Evolutionary conservation across 2,113 vertebrate genomes (phyloP).

Genomic region (Lagenorhynchus albirostris): DNA sequence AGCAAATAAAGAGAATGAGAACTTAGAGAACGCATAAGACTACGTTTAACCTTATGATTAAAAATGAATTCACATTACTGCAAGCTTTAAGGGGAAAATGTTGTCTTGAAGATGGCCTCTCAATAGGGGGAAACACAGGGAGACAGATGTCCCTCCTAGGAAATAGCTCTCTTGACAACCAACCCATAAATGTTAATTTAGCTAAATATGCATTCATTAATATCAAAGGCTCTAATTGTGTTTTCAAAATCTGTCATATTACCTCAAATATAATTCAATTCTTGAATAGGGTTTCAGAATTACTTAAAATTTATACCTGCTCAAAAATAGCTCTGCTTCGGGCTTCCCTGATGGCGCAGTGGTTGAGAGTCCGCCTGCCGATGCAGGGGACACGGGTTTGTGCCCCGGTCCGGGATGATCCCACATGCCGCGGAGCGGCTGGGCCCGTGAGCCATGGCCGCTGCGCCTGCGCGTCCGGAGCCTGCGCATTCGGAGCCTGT

Average conservation of each 20-base stretch:
- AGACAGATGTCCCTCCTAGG: neutral
- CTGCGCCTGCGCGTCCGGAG: too few species aligned
- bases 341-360: too few species aligned
- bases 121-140: neutral
- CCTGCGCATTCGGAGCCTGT: fast-evolving
- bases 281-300: neutral
- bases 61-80: neutral
- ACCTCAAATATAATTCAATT: neutral
- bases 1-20: neutral
- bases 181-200: neutral
- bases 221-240: neutral
- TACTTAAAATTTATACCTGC: neutral
- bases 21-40: neutral
- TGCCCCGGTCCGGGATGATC: too few species aligned
- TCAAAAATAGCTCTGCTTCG: slow-evolving; percentile 19
- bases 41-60: neutral
- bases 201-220: neutral
- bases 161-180: neutral
- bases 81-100: neutral
- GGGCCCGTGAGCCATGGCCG: too few species aligned
- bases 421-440: too few species aligned
- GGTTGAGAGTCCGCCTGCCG: too few species aligned
- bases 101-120: neutral
- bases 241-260: slow-evolving; percentile 25
- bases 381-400: too few species aligned